Base-by-base conservation (phyloP, 2,888 invertebrate genomes). In the Miltochrista miniata region DNA sequence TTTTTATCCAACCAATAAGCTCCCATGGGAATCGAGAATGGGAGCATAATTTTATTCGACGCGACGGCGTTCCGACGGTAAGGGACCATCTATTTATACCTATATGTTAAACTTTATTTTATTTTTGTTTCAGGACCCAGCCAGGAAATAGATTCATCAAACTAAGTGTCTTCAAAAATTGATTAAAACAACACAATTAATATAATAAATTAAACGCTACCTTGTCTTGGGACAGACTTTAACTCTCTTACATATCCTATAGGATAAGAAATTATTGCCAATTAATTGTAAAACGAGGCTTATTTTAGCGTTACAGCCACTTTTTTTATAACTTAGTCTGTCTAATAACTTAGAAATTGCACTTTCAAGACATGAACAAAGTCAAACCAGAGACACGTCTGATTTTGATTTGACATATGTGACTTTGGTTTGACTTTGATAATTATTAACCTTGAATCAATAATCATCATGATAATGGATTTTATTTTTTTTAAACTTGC, bases 221-320 rank as follows among this genome's bases (percentile, higher is more conserved):
- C 52, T 64, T 64, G 59, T 68, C 70, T 65, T 67, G 54, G 59
- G 42, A 68, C 78, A 78, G 79, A 80, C 79, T 79, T 76, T 65
- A 51, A 11, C 61, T 68, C 61, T 65, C 55, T 67, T 64, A 85
- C 85, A 84, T 87, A 87, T 85, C 86, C 70, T 79, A 74, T 59
- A 18, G 38, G 50, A 62, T 73, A 75, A 73, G 64, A 59, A 64
- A 65, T 61, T 64, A 65, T 72, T 70, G 72, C 71, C 71, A 72
- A 70, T 68, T 68, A 61, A 63, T 62, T 61, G 48, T 51, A 51
- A 38, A 60, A 74, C 73, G 76, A 77, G 77, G 83, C 85, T 84
- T 84, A 79, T 82, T 69, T 70, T 71, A 75, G 74, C 72, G 72
- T 68, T 63, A 42, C 49, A 57, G 59, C 62, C 62, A 64, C 64